Percentiles rank a stretch among this genome's conserved stretches.
phyloP scores from a whole-genome alignment of 1,140 invertebrate genomes.

The Acyrthosiphon pisum region DNA sequence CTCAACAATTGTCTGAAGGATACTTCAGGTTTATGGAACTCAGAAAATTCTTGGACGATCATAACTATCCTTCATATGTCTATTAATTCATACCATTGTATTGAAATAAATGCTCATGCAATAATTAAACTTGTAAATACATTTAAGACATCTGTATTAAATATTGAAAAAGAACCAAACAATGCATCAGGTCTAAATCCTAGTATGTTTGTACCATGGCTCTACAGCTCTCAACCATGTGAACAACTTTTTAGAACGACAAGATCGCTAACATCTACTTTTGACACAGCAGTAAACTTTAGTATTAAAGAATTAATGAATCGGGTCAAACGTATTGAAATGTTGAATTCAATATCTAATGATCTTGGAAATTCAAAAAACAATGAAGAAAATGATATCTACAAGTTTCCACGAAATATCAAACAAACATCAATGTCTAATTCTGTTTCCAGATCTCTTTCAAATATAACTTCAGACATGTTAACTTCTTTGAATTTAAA shows the following conservation, averaged over 20 bases:
- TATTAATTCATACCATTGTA: background rate
- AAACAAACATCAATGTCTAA: background rate
- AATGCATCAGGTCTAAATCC: background rate
- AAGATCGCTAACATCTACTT: background rate
- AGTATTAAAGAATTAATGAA: constrained; percentile 18
- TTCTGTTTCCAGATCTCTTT: constrained; percentile 1
- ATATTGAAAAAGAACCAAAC: background rate
- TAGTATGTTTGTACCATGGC: constrained; percentile 6
- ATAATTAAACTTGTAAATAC: constrained; percentile 4
- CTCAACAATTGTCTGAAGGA: background rate
- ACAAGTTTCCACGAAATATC: background rate
- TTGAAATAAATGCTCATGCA: constrained; percentile 13
- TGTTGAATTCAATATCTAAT: background rate
- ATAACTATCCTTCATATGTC: background rate
- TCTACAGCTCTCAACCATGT: background rate
- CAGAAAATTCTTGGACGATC: background rate
- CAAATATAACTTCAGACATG: too few species aligned
- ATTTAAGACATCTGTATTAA: background rate
- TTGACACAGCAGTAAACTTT: constrained; percentile 9
- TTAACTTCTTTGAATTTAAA: background rate
- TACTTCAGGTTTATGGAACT: background rate
- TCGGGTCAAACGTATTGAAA: background rate
- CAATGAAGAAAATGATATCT: background rate
- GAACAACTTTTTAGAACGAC: background rate
- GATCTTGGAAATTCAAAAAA: background rate